Conservation (phyloP, 2,113 vertebrate species). For the Indicator maculatus region DNA sequence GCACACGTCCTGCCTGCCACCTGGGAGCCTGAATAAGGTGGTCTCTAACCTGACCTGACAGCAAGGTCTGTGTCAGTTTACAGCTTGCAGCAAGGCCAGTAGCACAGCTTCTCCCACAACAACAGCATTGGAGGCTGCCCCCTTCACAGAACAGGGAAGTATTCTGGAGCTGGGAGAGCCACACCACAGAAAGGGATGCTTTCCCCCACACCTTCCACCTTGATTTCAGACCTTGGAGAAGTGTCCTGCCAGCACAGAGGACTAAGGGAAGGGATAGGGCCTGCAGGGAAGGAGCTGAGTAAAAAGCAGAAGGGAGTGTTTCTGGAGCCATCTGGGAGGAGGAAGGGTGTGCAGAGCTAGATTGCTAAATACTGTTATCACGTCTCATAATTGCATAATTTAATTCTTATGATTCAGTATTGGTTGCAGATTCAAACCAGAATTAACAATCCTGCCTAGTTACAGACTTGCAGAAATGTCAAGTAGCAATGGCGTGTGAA, state of each 20-base stretch:
- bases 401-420: background rate
- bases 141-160: background rate
- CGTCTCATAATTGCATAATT: background rate
- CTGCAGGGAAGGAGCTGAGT: background rate
- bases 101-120: background rate
- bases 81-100: background rate
- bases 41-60: background rate
- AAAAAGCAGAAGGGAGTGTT: background rate
- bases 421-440: background rate
- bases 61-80: background rate
- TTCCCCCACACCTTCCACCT: background rate
- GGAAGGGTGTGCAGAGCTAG: background rate
- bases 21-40: background rate
- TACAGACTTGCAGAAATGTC: background rate
- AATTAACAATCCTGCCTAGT: background rate
- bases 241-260: background rate
- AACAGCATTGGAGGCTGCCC: background rate
- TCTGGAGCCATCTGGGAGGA: background rate
- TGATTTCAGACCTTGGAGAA: background rate
- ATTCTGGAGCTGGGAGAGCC: background rate
- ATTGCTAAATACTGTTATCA: background rate
- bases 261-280: background rate
- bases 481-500: fast-evolving
- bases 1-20: background rate
- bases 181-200: background rate